These are phyloP conservation scores for Phyllotreta striolata DNA, from an alignment of 2,888 invertebrate genomes.

Conservation along the genomic window DNA sequence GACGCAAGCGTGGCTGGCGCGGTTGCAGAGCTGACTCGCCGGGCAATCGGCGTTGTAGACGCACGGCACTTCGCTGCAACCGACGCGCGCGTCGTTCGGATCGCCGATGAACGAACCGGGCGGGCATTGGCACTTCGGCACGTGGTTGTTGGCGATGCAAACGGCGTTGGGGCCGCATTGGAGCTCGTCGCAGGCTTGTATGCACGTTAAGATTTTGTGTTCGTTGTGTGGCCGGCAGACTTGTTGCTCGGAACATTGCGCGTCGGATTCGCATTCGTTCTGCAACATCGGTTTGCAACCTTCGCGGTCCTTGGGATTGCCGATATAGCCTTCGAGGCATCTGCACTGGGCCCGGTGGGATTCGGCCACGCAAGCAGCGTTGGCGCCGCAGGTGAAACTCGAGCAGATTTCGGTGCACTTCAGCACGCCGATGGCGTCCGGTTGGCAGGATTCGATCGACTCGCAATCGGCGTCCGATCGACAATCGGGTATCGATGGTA, in stretches of 20 bases:
- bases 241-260: slow-evolving; percentile 84
- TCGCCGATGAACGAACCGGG: slow-evolving; percentile 87
- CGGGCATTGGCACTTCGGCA: slow-evolving; percentile 89
- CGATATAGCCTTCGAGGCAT: slow-evolving; percentile 82
- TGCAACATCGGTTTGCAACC: slow-evolving; percentile 80
- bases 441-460: slow-evolving; percentile 74
- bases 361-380: slow-evolving; percentile 80
- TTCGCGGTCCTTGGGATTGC: slow-evolving; percentile 88
- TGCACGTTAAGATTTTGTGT: slow-evolving; percentile 71
- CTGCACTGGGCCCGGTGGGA: slow-evolving; percentile 82
- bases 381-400: slow-evolving; percentile 83
- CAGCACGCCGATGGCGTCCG: slow-evolving; percentile 85
- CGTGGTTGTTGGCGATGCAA: slow-evolving; percentile 89
- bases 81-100: slow-evolving; percentile 77
- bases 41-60: slow-evolving; percentile 88
- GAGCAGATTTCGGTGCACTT: slow-evolving; percentile 83
- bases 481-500: slow-evolving; percentile 87
- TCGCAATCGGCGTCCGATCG: slow-evolving; percentile 75
- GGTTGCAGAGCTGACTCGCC: slow-evolving; percentile 79
- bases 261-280: slow-evolving; percentile 80
- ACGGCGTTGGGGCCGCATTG: slow-evolving; percentile 87
- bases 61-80: slow-evolving; percentile 83
- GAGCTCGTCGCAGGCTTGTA: slow-evolving; percentile 78
- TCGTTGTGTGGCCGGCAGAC: slow-evolving; percentile 71
- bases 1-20: slow-evolving; percentile 82